A percentile compares a stretch with the other conserved stretches of the same genome.
Conservation (phyloP, 1,140 invertebrate species). For the Penaeus japonicus region DNA sequence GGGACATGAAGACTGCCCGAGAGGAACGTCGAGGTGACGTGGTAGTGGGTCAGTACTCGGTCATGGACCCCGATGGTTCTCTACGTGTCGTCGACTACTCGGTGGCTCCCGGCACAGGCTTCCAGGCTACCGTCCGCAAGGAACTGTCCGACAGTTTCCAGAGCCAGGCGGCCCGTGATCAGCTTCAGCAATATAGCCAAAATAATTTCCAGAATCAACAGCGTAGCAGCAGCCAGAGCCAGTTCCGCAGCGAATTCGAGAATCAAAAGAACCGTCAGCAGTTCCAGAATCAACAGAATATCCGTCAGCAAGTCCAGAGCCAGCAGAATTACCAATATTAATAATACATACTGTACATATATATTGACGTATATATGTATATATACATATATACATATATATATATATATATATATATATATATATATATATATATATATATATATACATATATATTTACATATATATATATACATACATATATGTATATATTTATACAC, state of each 20-base stretch:
- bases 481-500: too few species aligned
- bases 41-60: conserved; percentile 26
- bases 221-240: neutral
- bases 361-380: too few species aligned
- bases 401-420: too few species aligned
- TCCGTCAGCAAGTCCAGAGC: neutral
- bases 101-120: conserved; percentile 9
- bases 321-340: neutral
- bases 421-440: too few species aligned
- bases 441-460: too few species aligned
- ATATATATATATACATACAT: too few species aligned
- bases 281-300: neutral
- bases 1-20: conserved; percentile 22
- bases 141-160: neutral
- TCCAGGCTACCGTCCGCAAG: conserved; percentile 18
- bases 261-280: neutral
- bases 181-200: too few species aligned
- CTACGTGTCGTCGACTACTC: conserved; percentile 10
- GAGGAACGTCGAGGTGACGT: conserved; percentile 35
- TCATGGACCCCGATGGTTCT: neutral
- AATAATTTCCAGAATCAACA: neutral
- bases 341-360: too few species aligned
- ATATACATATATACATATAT: too few species aligned
- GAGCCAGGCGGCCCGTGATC: neutral
- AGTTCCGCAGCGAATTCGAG: neutral